Conservation (phyloP, 2,797 vertebrate species). For the Pseudomugil gertrudae region DNA sequence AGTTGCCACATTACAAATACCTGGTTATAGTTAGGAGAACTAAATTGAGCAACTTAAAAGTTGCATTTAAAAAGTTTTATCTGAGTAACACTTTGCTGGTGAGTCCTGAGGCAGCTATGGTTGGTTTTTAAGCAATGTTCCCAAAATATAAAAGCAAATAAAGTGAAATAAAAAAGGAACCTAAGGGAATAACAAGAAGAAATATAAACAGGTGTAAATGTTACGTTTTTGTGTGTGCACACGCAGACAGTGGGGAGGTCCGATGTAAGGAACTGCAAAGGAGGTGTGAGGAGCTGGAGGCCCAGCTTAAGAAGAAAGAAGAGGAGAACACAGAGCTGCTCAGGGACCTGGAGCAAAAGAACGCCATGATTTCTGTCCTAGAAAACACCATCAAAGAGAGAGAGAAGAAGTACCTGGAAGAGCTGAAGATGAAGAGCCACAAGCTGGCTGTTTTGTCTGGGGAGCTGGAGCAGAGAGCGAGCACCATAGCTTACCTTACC, state of each 20-base stretch:
- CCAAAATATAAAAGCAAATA: background rate
- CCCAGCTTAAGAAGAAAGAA: constrained; percentile 90
- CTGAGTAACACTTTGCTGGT: too few relatives aligned
- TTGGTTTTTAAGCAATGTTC: background rate
- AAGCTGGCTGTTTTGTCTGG: constrained; percentile 90
- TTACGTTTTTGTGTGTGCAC: background rate
- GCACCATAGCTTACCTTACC: constrained; percentile 95
- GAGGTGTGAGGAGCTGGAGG: constrained; percentile 92
- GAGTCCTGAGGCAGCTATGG: background rate
- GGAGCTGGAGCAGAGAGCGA: constrained; percentile 95
- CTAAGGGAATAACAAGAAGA: background rate
- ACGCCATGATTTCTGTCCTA: constrained; percentile 91
- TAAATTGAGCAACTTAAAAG: too few relatives aligned
- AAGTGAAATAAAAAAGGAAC: background rate
- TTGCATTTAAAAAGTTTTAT: background rate
- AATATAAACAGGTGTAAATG: background rate
- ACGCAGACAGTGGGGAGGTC: constrained; percentile 83
- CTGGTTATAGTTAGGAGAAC: too few relatives aligned
- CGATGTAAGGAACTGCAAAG: constrained; percentile 87
- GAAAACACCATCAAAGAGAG: constrained; percentile 94
- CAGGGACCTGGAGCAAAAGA: constrained; percentile 93
- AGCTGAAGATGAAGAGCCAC: constrained; percentile 97
- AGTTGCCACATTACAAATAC: too few relatives aligned
- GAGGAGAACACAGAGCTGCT: constrained; percentile 90
- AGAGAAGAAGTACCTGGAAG: constrained; percentile 96